These are phyloP conservation scores for Atrina japonica DNA, from an alignment of 2,888 invertebrate genomes.

Conservation along the genomic window DNA sequence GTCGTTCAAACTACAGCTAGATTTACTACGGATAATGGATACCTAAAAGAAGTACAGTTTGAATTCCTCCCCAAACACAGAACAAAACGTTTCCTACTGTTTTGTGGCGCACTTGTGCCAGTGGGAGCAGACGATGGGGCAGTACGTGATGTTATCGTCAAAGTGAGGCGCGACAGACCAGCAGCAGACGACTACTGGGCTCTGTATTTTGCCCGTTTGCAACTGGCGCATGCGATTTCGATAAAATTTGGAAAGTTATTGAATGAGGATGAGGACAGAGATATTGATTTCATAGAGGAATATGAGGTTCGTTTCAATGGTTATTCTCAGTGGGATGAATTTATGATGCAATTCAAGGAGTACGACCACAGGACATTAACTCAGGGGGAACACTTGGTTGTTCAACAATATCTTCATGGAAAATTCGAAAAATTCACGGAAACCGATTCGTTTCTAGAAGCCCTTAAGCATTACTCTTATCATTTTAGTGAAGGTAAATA, in stretches of 20 bases:
- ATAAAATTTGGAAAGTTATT: neutral
- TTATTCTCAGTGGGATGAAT: slow-evolving; percentile 18
- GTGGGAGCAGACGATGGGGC: slow-evolving; percentile 22
- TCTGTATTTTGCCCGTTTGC: slow-evolving; percentile 16
- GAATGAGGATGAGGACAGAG: slow-evolving; percentile 6
- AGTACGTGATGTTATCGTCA: slow-evolving; percentile 20
- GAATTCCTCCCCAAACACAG: slow-evolving; percentile 22
- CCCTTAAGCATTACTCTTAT: slow-evolving; percentile 15
- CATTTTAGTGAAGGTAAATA: slow-evolving; percentile 15
- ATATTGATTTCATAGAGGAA: slow-evolving; percentile 22
- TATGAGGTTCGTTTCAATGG: slow-evolving; percentile 16
- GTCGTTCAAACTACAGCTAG: slow-evolving; percentile 6
- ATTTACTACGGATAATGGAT: slow-evolving; percentile 7
- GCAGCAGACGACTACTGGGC: slow-evolving; percentile 26
- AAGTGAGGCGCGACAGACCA: slow-evolving; percentile 19
- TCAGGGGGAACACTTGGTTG: slow-evolving; percentile 18
- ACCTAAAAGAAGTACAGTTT: slow-evolving; percentile 18
- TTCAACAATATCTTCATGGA: slow-evolving; percentile 17
- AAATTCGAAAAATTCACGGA: slow-evolving; percentile 21
- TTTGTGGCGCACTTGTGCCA: slow-evolving; percentile 11
- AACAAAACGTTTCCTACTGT: slow-evolving; percentile 24
- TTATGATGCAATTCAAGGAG: slow-evolving; percentile 20
- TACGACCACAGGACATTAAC: slow-evolving; percentile 17
- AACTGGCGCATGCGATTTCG: slow-evolving; percentile 1
- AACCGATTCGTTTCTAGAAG: slow-evolving; percentile 7